A percentile compares a stretch with the other conserved stretches of the same genome.
Evolutionary conservation across 1,140 invertebrate species (phyloP).

Genomic region (Drosophila sucinea): DNA sequence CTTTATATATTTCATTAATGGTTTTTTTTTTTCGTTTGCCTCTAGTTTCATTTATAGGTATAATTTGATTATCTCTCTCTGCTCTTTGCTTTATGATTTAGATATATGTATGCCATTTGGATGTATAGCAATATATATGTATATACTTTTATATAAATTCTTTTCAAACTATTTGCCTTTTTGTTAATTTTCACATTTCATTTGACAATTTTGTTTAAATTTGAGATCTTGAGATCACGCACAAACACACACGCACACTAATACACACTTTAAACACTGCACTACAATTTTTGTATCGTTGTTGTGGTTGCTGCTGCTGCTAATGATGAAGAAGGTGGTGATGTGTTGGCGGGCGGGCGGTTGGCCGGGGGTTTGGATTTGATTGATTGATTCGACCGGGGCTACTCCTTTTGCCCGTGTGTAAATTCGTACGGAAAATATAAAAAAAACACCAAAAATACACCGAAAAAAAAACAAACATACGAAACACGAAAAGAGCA

Average conservation of each 20-base stretch:
- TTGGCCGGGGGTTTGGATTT: not conserved
- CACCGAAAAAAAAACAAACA: not conserved
- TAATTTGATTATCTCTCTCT: conserved; percentile 15
- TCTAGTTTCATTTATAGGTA: not conserved
- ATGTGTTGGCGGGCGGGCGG: not conserved
- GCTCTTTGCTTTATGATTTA: conserved; percentile 16
- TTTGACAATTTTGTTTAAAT: conserved; percentile 15
- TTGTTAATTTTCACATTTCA: conserved; percentile 25
- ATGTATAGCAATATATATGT: not conserved
- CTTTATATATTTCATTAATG: not conserved
- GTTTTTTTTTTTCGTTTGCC: not conserved
- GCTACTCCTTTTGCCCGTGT: conserved; percentile 21
- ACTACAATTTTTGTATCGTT: conserved; percentile 41
- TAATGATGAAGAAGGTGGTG: not conserved
- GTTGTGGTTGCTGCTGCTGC: conserved; percentile 3
- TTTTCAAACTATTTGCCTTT: conserved; percentile 15
- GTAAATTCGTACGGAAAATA: not conserved
- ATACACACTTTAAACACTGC: conserved; percentile 23
- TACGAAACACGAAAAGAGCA: not conserved
- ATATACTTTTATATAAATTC: conserved; percentile 18
- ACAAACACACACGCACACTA: conserved; percentile 3
- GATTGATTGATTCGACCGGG: too few relatives aligned
- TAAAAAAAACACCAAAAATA: conserved; percentile 1
- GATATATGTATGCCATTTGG: conserved; percentile 15
- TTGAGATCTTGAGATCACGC: conserved; percentile 18